Evolutionary conservation across 2,888 invertebrate species (phyloP), one percentile per base, ranked within the genome.

Genomic region (Mystacides longicornis): DNA sequence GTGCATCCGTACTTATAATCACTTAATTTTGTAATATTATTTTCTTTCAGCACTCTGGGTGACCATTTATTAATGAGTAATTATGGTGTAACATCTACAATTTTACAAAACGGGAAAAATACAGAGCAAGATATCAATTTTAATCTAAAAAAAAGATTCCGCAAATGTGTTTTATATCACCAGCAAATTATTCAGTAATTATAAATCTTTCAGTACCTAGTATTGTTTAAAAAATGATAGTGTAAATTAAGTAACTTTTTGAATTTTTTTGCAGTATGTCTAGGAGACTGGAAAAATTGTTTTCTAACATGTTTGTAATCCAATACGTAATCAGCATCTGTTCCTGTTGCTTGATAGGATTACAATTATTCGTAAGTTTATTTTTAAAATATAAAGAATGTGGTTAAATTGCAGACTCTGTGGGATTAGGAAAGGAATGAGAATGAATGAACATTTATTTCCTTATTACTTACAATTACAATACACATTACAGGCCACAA

Each of bases 261-360:
- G 3, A 20, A 22, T 45, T 14, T 22, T 52, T 16, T 55, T 55
- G 33, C 51, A 55, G 55, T 47, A 19, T 55, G 11, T 47, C 51
- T 23, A 19, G 43, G n/a, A 43, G 52, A 19, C 48, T 51, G 11
- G 55, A 55, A n/a, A 42, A 48, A 20, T n/a, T 55, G 2, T 55
- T 55, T 16, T 55, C 55, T 9, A 51, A 48, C 27, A 42, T 47
- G n/a, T 48, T 55, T 51, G 37, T 55, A 9, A 55, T 55, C 5
- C 55, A 55, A 19, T 55, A 51, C 48, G 46, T 55, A 33, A 42
- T 51, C 5, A 55, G 55, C 19, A 55, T 55, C 37, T 47, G 22
- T 23, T 51, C 51, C 7, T 16, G 47, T 2, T 55, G 55, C 18
- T 23, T 55, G 19, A 37, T 48, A 7, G 55, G 55, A 3, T 48